These are phyloP conservation scores for Meteorus cinctellus DNA, from an alignment of 2,888 invertebrate species.

Conservation along the genomic window DNA sequence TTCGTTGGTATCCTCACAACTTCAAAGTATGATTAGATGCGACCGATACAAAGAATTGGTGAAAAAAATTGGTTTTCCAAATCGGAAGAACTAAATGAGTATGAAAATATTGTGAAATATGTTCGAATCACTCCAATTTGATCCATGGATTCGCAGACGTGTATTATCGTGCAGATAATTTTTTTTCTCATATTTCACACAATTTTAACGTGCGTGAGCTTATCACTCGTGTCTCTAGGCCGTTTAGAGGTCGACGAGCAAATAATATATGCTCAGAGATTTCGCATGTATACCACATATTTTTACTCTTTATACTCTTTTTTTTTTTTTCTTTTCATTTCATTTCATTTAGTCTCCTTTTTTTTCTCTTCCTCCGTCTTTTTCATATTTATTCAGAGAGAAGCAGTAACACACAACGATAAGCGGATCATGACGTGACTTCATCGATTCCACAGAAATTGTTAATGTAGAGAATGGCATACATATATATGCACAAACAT, in stretches of 20 bases:
- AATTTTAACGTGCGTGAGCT: constrained; percentile 54
- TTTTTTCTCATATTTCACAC: constrained; percentile 40
- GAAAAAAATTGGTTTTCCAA: no score
- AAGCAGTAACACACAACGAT: not conserved
- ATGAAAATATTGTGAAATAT: not conserved
- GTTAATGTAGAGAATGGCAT: not conserved
- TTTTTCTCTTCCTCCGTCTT: not conserved
- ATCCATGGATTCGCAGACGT: not conserved
- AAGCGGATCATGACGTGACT: not conserved
- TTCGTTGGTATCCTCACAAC: not conserved
- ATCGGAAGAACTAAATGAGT: no score
- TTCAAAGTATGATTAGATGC: not conserved
- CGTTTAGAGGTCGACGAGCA: constrained; percentile 64
- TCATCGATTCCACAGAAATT: not conserved
- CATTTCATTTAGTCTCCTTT: not conserved
- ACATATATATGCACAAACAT: not conserved
- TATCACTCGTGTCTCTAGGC: constrained; percentile 63
- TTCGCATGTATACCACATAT: not conserved
- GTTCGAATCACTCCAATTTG: not conserved
- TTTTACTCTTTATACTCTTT: not conserved
- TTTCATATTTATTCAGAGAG: not conserved
- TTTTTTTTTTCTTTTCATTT: not conserved
- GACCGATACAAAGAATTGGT: not conserved
- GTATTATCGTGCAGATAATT: constrained; percentile 12
- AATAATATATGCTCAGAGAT: constrained; percentile 40